Conservation (phyloP, 2,113 vertebrate species). For the Esox niger region DNA sequence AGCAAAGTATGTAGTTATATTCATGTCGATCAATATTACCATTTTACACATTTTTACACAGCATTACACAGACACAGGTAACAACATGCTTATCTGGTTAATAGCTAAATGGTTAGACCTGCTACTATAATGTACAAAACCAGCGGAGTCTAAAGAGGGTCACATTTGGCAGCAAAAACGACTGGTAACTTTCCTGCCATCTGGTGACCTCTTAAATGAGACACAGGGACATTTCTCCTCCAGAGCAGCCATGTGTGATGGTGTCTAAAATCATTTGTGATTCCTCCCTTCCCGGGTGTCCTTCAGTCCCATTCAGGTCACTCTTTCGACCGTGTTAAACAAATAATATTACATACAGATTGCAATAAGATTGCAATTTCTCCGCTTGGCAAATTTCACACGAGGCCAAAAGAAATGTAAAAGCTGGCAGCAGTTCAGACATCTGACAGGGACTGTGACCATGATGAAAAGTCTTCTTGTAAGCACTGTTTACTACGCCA, state of each 20-base stretch:
- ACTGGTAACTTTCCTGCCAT: constrained; percentile 66
- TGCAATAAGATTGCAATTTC: constrained; percentile 60
- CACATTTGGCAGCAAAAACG: constrained; percentile 46
- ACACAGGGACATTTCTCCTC: constrained; percentile 45
- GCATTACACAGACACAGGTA: neutral
- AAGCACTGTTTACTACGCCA: constrained; percentile 67
- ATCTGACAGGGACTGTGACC: constrained; percentile 71
- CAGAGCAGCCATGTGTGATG: constrained; percentile 45
- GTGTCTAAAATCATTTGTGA: constrained; percentile 53
- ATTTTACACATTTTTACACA: neutral
- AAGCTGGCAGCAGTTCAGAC: constrained; percentile 65
- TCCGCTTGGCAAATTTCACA: constrained; percentile 61
- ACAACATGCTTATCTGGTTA: constrained; percentile 7
- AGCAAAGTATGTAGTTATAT: neutral
- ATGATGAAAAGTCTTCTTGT: constrained; percentile 72
- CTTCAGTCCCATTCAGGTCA: constrained; percentile 62
- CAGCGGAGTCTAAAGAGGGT: constrained; percentile 4
- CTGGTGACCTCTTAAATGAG: constrained; percentile 64
- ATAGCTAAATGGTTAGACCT: neutral
- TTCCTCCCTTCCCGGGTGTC: constrained; percentile 51
- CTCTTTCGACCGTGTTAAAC: constrained; percentile 55
- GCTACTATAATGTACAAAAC: constrained; percentile 18
- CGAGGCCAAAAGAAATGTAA: constrained; percentile 67
- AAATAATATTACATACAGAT: constrained; percentile 66
- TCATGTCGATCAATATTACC: neutral